Conservation (phyloP, 1,140 invertebrate species). For the Neotoxoptera formosana region DNA sequence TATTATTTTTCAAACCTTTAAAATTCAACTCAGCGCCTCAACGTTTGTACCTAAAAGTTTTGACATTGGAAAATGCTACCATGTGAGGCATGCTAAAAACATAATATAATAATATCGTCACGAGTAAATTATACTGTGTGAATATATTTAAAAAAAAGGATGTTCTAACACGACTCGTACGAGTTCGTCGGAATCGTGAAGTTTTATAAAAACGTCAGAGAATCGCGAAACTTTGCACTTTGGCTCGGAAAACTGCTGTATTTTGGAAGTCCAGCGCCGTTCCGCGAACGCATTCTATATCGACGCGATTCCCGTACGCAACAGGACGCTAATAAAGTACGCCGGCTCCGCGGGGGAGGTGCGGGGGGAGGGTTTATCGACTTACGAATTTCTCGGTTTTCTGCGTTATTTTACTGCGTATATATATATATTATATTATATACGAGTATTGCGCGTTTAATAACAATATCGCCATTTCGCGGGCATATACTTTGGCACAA, state of each 20-base stretch:
- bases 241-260: neutral
- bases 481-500: neutral
- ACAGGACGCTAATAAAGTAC: neutral
- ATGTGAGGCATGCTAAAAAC: no score
- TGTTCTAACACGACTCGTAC: neutral
- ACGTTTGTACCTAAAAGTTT: no score
- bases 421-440: no score
- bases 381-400: neutral
- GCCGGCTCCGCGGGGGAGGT: neutral
- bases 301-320: neutral
- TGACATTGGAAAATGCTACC: no score
- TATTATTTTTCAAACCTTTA: no score
- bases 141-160: neutral
- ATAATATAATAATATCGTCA: no score
- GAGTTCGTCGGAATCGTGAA: no score
- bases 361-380: neutral
- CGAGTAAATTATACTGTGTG: no score
- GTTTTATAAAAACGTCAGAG: neutral
- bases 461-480: neutral
- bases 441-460: neutral
- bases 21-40: no score
- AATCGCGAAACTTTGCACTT: neutral
- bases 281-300: neutral
- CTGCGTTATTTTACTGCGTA: neutral
- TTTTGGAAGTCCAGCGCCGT: neutral